Base-by-base conservation (phyloP, 35 echinoderm and acorn worm genomes). In the Ophioderma brevispina region DNA sequence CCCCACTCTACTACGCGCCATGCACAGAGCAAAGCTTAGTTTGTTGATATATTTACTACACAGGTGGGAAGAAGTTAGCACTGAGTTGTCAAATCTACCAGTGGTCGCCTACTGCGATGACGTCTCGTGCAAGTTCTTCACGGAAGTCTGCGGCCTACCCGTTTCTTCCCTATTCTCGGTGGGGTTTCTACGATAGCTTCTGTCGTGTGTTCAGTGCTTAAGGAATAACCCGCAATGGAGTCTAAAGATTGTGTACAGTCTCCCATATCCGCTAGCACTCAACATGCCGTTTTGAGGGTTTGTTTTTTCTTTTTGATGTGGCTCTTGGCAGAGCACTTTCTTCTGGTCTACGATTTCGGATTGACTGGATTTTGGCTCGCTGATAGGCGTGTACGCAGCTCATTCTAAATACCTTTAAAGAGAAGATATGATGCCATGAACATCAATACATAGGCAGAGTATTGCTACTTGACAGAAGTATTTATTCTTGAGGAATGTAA, bases 301-400 rank as follows among this genome's bases (percentile, higher is more conserved):
- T 70, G 28, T 70, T 70, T 70, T 70, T 70, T 25, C 59, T 70
- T 18, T 70, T 18, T 70, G 15, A 25, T 70, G 28, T 15, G 6
- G 28, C 10, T 70, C n/a, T 70, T 18, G 79, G 82, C n/a, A n/a
- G 70, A 89, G 80, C 25, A 87, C 86, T 25, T 81, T 87, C 46
- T 81, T 87, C 46, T 93, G 90, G 19, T 94, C 97, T 32, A 99
- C 78, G 23, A 99, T 99, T n/a, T 8, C 84, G 88, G 13, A 99
- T 32, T 0, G 97, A 95, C n/a, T 80, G 82, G 31, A 99, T 92
- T 77, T 91, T 99, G 32, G 97, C 97, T 82, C 97, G 40, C 39
- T 99, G 92, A 91, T 95, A 99, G 87, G 94, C 97, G 39, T 90
- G 89, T 17, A 84, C 75, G 13, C 90, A 59, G 37, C 91, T 92